Base-by-base conservation (phyloP, 2,888 invertebrate genomes). In the Eupithecia exiguata region DNA sequence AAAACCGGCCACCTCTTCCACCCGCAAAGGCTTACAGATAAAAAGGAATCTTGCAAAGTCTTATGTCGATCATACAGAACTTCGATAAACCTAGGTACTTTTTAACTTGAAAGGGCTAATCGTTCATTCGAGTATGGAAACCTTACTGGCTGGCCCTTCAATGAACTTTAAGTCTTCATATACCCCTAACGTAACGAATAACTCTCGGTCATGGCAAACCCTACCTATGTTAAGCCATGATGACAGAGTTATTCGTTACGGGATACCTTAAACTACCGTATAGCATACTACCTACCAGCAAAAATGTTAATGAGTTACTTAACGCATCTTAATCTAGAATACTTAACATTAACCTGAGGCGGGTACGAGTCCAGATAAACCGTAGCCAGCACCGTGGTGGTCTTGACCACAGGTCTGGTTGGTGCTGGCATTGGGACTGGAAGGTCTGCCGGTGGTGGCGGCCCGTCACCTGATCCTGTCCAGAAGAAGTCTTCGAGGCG, bases 401-500 rank as follows among this genome's bases (percentile, higher is more conserved):
- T 96, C 68, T 95, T 95, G 61, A 96, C 95, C 12, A 96, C 95
- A 0, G 95, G 92, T 10, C 91, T 91, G 10, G 91, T 84, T 0
- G 94, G 92, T 84, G 85, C 90, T 5, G 91, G 88, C 1, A 83
- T 78, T 2, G 93, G 88, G 76, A 82, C 88, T 73, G 95, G 95
- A 65, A 93, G 92, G 83, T 91, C 95, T 81, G 95, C 94, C 84
- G 91, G 95, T 0, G 95, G 95, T 12, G 96, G 95, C 0, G 96
- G 96, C 0, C 97, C 97, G 86, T 98, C 98, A 0, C 98, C 98
- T 0, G 97, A 97, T 0, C 98, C 98, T 0, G 97, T 97, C 98
- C 98, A 98, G 89, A 98, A 97, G 91, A 98, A 98, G 88, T 98
- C 98, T 84, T 98, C 97, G 73, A 98, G 91, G 63, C 96, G 96